phyloP scores from a whole-genome alignment of 92 coral and sea anemone species.

The Zoanthus solanderi region DNA sequence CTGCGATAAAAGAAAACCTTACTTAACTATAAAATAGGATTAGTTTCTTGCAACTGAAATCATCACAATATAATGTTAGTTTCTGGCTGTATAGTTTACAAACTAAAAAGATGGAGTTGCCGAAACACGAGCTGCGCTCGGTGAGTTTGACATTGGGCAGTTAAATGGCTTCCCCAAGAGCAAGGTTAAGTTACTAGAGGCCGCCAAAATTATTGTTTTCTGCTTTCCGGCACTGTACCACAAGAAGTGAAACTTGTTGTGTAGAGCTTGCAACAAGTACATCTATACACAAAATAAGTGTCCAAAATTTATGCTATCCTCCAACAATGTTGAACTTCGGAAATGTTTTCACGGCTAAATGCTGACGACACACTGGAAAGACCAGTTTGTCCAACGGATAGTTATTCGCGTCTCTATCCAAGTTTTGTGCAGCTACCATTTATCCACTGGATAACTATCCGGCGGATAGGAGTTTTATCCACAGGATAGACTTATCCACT shows the following conservation, averaged over 20 bases:
- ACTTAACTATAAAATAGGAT: slow-evolving; percentile 5
- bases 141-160: slow-evolving; percentile 32
- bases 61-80: slow-evolving; percentile 6
- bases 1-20: slow-evolving; percentile 5
- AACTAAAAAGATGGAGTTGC: slow-evolving; percentile 7
- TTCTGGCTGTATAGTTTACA: slow-evolving; percentile 7
- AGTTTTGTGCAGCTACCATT: slow-evolving; percentile 34
- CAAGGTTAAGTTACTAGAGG: slow-evolving; percentile 40
- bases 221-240: slow-evolving; percentile 42
- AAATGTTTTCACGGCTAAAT: slow-evolving; percentile 42
- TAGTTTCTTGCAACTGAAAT: slow-evolving; percentile 6
- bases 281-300: slow-evolving; percentile 38
- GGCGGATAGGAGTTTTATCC: slow-evolving; percentile 34
- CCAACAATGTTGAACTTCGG: slow-evolving; percentile 42
- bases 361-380: slow-evolving; percentile 33
- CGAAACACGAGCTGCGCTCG: slow-evolving; percentile 30
- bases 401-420: slow-evolving; percentile 29
- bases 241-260: slow-evolving; percentile 40
- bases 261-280: slow-evolving; percentile 41
- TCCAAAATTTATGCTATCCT: slow-evolving; percentile 41
- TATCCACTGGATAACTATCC: slow-evolving; percentile 44
- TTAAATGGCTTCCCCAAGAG: slow-evolving; percentile 28
- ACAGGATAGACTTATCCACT: slow-evolving; percentile 27
- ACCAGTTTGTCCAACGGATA: slow-evolving; percentile 24
- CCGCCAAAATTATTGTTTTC: slow-evolving; percentile 40